A percentile compares a stretch with the other conserved stretches of the same genome.
phyloP scores from a whole-genome alignment of 1,140 invertebrate species.

The Aphis craccivora region DNA sequence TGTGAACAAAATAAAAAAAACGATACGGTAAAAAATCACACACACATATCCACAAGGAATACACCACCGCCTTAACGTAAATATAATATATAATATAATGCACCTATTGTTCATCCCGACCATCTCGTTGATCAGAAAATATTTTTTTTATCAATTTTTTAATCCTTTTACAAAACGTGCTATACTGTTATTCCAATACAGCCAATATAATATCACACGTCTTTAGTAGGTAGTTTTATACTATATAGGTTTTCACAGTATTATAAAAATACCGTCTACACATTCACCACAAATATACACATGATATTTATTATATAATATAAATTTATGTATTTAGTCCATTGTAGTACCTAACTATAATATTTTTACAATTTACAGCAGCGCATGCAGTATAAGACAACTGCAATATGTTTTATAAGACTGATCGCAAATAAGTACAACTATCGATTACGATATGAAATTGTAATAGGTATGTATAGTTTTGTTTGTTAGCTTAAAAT shows the following conservation, averaged over 20 bases:
- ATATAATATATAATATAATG: not conserved
- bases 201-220: not conserved
- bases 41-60: not conserved
- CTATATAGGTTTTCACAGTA: not conserved
- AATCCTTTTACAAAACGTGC: not conserved
- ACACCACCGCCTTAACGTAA: not conserved
- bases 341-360: not conserved
- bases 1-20: not conserved
- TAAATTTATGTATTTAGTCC: not conserved
- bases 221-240: not conserved
- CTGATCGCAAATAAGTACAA: not conserved
- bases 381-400: not conserved
- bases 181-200: not conserved
- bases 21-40: not conserved
- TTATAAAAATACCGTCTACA: not conserved
- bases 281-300: not conserved
- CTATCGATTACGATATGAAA: not conserved
- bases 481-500: not conserved
- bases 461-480: not conserved
- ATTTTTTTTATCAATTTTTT: not conserved
- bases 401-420: not conserved
- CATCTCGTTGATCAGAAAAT: not conserved
- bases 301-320: not conserved
- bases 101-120: conserved; percentile 13
- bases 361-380: not conserved